Percentiles rank a stretch among this genome's conserved stretches.
Evolutionary conservation across 2,888 invertebrate species (phyloP).

Genomic region (Adineta ricciae): DNA sequence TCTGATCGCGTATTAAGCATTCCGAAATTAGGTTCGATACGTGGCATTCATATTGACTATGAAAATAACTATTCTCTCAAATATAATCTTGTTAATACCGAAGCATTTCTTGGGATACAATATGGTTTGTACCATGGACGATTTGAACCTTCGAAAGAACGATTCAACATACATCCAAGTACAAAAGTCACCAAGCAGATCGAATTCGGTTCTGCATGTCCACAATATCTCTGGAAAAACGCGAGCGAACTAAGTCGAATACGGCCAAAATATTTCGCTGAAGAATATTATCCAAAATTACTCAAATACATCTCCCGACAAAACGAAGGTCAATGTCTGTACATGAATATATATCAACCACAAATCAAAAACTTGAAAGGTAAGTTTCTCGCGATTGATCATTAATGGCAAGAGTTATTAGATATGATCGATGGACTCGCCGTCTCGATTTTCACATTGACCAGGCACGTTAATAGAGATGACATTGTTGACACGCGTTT

Average conservation of each 20-base stretch:
- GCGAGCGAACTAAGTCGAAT: neutral
- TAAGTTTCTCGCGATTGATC: neutral
- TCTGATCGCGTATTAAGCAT: neutral
- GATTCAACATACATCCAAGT: neutral
- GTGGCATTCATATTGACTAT: conserved; percentile 2
- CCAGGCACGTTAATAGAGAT: neutral
- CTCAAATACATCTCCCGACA: neutral
- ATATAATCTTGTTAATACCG: neutral
- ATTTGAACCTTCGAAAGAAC: conserved; percentile 11
- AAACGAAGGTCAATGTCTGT: conserved; percentile 15
- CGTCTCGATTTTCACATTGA: neutral
- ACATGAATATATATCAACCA: conserved; percentile 21
- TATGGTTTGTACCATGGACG: conserved; percentile 10
- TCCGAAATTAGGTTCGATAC: neutral
- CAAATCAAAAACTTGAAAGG: conserved; percentile 3
- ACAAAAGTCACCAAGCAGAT: neutral
- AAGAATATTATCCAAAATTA: conserved; percentile 2
- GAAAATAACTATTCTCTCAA: neutral
- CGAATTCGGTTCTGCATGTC: neutral
- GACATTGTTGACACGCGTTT: neutral
- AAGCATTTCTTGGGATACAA: conserved; percentile 17
- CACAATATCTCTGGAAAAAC: neutral
- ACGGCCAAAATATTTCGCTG: neutral
- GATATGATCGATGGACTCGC: neutral
- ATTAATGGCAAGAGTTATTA: neutral